These are phyloP conservation scores for Mesorhabditis sp. DNA, from an alignment of 2,888 invertebrate species.

Conservation along the genomic window DNA sequence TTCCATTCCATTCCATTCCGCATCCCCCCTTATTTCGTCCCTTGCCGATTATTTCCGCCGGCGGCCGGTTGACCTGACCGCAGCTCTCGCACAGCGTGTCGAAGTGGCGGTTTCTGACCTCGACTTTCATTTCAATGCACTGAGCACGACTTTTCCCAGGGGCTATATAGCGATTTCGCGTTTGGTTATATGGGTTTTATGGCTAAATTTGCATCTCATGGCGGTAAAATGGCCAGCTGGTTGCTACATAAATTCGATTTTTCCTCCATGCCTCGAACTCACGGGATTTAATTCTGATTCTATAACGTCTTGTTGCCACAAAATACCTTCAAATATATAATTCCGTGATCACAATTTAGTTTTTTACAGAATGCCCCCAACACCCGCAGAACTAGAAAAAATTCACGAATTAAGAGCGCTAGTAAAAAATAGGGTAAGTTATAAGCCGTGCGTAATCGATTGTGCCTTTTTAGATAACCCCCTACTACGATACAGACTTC, in stretches of 20 bases:
- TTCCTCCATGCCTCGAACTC: not conserved
- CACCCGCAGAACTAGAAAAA: not conserved
- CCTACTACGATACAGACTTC: constrained; percentile 48
- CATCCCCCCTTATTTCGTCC: too few species aligned
- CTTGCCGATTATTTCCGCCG: too few species aligned
- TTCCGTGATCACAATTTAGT: not conserved
- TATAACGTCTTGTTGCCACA: not conserved
- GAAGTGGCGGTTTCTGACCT: too few species aligned
- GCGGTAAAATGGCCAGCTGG: too few species aligned
- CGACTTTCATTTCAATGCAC: too few species aligned
- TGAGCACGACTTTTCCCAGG: too few species aligned
- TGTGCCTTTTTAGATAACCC: constrained; percentile 32
- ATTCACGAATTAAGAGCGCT: not conserved
- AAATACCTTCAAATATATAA: not conserved
- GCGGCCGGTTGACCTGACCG: too few species aligned
- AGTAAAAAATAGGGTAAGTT: not conserved
- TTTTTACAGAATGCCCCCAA: not conserved
- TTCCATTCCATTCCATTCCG: too few species aligned
- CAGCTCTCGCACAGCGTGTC: too few species aligned
- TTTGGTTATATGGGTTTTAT: too few species aligned
- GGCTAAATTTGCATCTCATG: too few species aligned
- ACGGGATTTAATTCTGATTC: not conserved
- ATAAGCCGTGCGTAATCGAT: not conserved
- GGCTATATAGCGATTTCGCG: too few species aligned
- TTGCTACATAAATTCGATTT: not conserved